These are phyloP conservation scores for Pissodes strobi DNA, from an alignment of 1,140 invertebrate species.

Conservation along the genomic window DNA sequence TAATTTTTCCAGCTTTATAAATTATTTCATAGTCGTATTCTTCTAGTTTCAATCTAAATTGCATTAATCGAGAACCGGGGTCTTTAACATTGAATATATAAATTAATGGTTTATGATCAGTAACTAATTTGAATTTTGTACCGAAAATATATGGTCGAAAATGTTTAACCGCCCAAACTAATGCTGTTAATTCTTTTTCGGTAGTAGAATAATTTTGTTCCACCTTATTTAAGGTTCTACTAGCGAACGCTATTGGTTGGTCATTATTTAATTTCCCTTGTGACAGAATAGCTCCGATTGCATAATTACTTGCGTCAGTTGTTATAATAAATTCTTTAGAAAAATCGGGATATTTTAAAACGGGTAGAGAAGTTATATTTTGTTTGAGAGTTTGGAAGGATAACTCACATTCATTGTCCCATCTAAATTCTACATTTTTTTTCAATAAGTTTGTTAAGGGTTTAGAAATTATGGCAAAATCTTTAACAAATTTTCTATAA, in stretches of 20 bases:
- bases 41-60: too few species aligned
- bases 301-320: slow-evolving; percentile 52
- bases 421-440: too few species aligned
- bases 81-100: slow-evolving; percentile 52
- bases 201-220: slow-evolving; percentile 46
- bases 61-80: slow-evolving; percentile 43
- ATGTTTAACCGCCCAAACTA: too few species aligned
- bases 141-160: too few species aligned
- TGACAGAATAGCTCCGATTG: slow-evolving; percentile 51
- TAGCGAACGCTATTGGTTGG: slow-evolving; percentile 48
- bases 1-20: too few species aligned
- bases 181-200: slow-evolving; percentile 50
- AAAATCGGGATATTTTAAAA: slow-evolving; percentile 49
- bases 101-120: slow-evolving; percentile 54
- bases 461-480: slow-evolving; percentile 50
- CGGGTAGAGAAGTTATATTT: slow-evolving; percentile 45
- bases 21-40: too few species aligned
- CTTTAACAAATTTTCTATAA: too few species aligned
- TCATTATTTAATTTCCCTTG: slow-evolving; percentile 43
- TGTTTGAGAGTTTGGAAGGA: slow-evolving; percentile 47
- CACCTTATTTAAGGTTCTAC: slow-evolving; percentile 43
- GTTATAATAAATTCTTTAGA: slow-evolving; percentile 50
- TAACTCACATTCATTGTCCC: neutral
- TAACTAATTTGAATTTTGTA: slow-evolving; percentile 52
- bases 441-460: slow-evolving; percentile 51